Evolutionary conservation across 2,113 vertebrate genomes (phyloP), one percentile per base, ranked within the genome.

Genomic region (Galeopterus variegatus): DNA sequence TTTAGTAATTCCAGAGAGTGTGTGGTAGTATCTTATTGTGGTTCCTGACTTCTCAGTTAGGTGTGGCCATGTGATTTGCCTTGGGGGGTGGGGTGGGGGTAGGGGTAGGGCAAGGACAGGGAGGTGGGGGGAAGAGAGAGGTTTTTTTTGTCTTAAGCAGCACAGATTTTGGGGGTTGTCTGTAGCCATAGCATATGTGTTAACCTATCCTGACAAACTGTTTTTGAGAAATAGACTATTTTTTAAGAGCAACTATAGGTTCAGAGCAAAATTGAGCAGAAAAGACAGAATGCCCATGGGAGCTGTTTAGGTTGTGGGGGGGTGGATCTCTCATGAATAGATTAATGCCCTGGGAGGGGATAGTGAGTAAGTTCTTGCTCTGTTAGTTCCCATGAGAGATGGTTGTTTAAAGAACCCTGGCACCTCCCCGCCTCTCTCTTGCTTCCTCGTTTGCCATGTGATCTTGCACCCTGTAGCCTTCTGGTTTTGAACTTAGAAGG

Each of bases 241-340:
- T 84, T 90, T 86, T 86, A 64, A 64, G 65, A 86, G n/a, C 56
- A 80, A 3, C 33, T 95, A 56, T 72, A 65, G 36, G 73, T 91
- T 92, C 15, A 72, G 54, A 56, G n/a, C 45, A 87, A 64, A 87
- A 73, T 15, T 80, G n/a, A 48, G 54, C 75, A 80, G 82, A 64
- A 95, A 73, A 41, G 86, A 45, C 5, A 60, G 41, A 41, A 41
- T 41, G 41, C 41, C 41, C 41, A 41, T 41, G n/a, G n/a, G n/a
- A n/a, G n/a, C n/a, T n/a, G n/a, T n/a, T n/a, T n/a, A n/a, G n/a
- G n/a, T n/a, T n/a, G n/a, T n/a, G n/a, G n/a, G n/a, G n/a, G n/a
- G n/a, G n/a, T n/a, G n/a, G n/a, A n/a, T n/a, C n/a, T n/a, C n/a
- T n/a, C n/a, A n/a, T n/a, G n/a, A n/a, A n/a, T n/a, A n/a, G n/a